phyloP scores from a whole-genome alignment of 2,113 vertebrate genomes.

The Entomyzon cyanotis region DNA sequence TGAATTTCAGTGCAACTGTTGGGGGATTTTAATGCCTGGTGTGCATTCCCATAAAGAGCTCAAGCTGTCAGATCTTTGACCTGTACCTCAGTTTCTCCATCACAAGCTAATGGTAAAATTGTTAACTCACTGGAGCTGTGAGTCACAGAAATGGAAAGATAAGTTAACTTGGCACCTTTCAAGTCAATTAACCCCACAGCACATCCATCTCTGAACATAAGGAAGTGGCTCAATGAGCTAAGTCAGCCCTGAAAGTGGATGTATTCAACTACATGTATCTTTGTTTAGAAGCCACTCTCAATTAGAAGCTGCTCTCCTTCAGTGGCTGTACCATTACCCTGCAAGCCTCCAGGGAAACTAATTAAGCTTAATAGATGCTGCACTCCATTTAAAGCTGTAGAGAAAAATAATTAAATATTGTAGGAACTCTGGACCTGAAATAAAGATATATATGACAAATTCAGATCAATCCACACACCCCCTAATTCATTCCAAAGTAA shows the following conservation, averaged over 20 bases:
- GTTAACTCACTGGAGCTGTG: not conserved
- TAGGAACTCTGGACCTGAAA: not conserved
- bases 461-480: not conserved
- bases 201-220: not conserved
- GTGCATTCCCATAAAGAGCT: not conserved
- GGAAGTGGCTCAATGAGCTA: not conserved
- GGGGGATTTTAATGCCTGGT: not conserved
- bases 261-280: not conserved
- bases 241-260: not conserved
- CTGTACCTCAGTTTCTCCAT: not conserved
- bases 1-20: not conserved
- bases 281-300: not conserved
- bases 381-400: not conserved
- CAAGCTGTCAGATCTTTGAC: not conserved
- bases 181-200: not conserved
- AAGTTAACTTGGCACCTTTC: not conserved
- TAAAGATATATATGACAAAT: not conserved
- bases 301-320: not conserved
- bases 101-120: not conserved
- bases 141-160: not conserved
- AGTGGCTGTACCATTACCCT: not conserved
- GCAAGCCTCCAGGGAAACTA: not conserved
- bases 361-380: slow-evolving; percentile 14
- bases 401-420: slow-evolving; percentile 34
- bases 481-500: not conserved